Percentiles rank a stretch among this genome's conserved stretches.
These are phyloP conservation scores for Argopecten irradians DNA, from an alignment of 1,140 invertebrate species.

Conservation along the genomic window DNA sequence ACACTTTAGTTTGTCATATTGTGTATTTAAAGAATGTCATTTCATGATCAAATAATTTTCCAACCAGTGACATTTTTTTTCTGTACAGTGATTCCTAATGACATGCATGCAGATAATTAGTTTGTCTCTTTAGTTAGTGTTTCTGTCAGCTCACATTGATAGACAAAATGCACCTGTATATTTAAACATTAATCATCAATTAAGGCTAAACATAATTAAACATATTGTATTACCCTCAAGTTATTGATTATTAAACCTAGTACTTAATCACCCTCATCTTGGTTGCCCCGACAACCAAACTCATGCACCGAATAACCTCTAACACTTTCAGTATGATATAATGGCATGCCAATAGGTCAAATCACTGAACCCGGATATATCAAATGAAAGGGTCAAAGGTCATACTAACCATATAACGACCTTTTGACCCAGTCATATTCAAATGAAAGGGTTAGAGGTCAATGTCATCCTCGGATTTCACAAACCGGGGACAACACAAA, in stretches of 20 bases:
- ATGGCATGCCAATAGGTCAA: neutral
- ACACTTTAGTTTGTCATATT: neutral
- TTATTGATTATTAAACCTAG: neutral
- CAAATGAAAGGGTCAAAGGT: slow-evolving; percentile 1
- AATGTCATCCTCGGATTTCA: neutral
- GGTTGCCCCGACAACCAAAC: neutral
- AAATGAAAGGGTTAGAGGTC: slow-evolving; percentile 7
- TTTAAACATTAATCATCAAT: too few species aligned
- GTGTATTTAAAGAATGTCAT: neutral
- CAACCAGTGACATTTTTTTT: neutral
- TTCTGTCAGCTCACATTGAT: too few species aligned
- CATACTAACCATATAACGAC: neutral
- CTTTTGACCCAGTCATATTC: neutral
- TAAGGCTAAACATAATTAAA: too few species aligned
- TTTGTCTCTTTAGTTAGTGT: neutral
- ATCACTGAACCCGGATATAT: neutral
- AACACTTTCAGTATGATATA: neutral
- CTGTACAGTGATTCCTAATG: neutral
- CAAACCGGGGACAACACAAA: neutral
- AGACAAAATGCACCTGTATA: too few species aligned
- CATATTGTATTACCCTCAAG: neutral
- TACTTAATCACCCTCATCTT: neutral
- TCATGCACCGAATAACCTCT: neutral
- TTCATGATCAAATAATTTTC: neutral
- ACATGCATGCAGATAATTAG: neutral